phyloP scores from a whole-genome alignment of 2,797 vertebrate species.

The Brachyalestes nurse region DNA sequence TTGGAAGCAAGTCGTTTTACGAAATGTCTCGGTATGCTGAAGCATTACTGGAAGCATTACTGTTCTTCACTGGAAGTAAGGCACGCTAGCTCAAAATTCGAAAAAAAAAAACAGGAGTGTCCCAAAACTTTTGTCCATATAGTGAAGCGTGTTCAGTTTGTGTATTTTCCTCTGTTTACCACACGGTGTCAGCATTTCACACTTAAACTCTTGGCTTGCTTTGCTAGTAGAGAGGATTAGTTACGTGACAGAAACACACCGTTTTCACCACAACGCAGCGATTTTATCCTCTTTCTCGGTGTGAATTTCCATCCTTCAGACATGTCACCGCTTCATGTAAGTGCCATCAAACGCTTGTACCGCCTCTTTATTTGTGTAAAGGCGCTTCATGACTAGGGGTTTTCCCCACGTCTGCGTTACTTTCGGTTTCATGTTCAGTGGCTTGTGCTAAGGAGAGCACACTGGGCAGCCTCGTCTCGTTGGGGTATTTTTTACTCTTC shows the following conservation, averaged over 20 bases:
- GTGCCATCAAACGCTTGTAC: neutral
- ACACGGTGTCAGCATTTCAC: neutral
- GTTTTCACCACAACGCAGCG: neutral
- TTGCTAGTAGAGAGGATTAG: neutral
- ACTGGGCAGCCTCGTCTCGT: neutral
- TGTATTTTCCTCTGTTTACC: neutral
- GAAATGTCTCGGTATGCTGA: too few relatives aligned
- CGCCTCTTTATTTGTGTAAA: neutral
- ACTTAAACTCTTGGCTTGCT: too few relatives aligned
- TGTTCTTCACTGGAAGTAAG: too few relatives aligned
- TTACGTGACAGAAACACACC: neutral
- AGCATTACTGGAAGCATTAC: too few relatives aligned
- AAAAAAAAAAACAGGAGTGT: too few relatives aligned
- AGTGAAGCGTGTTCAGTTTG: too few relatives aligned
- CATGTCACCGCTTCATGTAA: neutral
- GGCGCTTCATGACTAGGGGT: neutral
- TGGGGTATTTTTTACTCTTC: neutral
- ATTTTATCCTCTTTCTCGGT: neutral
- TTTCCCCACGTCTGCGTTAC: neutral
- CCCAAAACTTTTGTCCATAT: too few relatives aligned
- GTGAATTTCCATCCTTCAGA: neutral
- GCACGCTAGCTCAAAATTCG: too few relatives aligned
- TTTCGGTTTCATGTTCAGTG: constrained; percentile 51
- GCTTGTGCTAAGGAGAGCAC: fast-evolving
- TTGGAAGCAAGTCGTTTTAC: too few relatives aligned